These are phyloP conservation scores for Caenorhabditis wallacei DNA, from an alignment of 2,888 invertebrate species.

Conservation along the genomic window DNA sequence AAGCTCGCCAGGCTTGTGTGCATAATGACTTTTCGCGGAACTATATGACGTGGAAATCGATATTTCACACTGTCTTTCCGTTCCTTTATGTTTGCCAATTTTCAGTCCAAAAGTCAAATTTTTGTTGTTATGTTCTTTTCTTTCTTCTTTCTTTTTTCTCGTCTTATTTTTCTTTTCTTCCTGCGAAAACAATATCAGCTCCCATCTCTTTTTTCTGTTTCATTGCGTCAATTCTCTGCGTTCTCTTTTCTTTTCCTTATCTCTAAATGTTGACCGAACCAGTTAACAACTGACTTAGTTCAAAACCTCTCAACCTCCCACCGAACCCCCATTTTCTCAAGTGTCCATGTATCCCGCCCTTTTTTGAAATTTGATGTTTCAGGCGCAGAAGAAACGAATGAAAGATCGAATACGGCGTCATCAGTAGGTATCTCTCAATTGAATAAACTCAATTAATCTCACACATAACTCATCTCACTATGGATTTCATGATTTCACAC, in stretches of 20 bases:
- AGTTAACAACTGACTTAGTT: slow-evolving; percentile 55
- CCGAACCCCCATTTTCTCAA: slow-evolving; percentile 22
- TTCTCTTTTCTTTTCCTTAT: slow-evolving; percentile 9
- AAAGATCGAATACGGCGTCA: slow-evolving; percentile 62
- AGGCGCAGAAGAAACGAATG: slow-evolving; percentile 53
- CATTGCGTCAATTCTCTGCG: slow-evolving; percentile 43
- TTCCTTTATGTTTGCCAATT: slow-evolving; percentile 15
- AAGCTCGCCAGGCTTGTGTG: slow-evolving; percentile 30
- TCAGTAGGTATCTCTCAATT: slow-evolving; percentile 19
- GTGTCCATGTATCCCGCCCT: slow-evolving; percentile 22
- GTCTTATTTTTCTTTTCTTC: slow-evolving; percentile 6
- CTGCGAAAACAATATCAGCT: slow-evolving; percentile 43
- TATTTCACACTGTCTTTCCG: slow-evolving; percentile 21
- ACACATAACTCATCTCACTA: slow-evolving; percentile 41
- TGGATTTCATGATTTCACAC: slow-evolving; percentile 81
- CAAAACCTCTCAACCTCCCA: slow-evolving; percentile 26
- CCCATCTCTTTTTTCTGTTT: slow-evolving; percentile 29
- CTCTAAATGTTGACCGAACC: slow-evolving; percentile 33
- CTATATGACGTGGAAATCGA: slow-evolving; percentile 43
- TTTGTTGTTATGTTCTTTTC: slow-evolving; percentile 45
- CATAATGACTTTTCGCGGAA: slow-evolving; percentile 39
- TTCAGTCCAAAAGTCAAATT: slow-evolving; percentile 43
- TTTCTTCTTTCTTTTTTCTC: slow-evolving; percentile 3
- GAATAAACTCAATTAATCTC: slow-evolving; percentile 28
- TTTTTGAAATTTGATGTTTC: slow-evolving; percentile 44